Conservation (phyloP, 2,888 invertebrate genomes). For the Plusia festucae region DNA sequence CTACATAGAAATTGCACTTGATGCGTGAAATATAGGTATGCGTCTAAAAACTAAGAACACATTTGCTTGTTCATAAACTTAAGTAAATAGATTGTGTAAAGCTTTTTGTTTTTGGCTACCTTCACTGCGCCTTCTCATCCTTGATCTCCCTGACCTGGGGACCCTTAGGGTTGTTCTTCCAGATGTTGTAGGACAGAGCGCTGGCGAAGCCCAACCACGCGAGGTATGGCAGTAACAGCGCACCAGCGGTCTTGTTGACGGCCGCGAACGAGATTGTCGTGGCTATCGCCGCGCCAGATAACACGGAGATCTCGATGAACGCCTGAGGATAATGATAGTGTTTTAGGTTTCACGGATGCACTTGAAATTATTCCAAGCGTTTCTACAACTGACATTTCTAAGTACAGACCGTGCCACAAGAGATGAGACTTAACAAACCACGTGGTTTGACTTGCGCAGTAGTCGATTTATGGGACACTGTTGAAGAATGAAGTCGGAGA, state of each 20-base stretch:
- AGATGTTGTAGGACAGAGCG: slow-evolving; percentile 77
- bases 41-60: slow-evolving; percentile 60
- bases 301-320: slow-evolving; percentile 78
- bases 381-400: too few relatives aligned
- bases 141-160: slow-evolving; percentile 65
- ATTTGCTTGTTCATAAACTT: slow-evolving; percentile 39
- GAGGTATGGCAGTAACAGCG: slow-evolving; percentile 78
- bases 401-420: too few relatives aligned
- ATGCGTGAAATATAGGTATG: slow-evolving; percentile 44
- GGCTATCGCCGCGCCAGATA: slow-evolving; percentile 73
- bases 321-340: slow-evolving; percentile 66
- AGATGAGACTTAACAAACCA: too few relatives aligned
- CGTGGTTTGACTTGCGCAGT: too few relatives aligned
- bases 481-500: too few relatives aligned
- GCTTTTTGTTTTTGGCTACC: slow-evolving; percentile 35
- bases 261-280: slow-evolving; percentile 74
- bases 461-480: too few relatives aligned
- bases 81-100: slow-evolving; percentile 24
- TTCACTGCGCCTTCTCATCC: slow-evolving; percentile 51
- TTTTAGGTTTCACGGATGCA: too few relatives aligned
- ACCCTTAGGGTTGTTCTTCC: slow-evolving; percentile 78
- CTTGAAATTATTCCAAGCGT: too few relatives aligned
- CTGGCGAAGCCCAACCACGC: slow-evolving; percentile 81
- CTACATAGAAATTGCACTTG: slow-evolving; percentile 51
- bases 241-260: slow-evolving; percentile 72